Evolutionary conservation across 2,888 invertebrate genomes (phyloP), one percentile per base, ranked within the genome.

Genomic region (Thelaira solivaga): DNA sequence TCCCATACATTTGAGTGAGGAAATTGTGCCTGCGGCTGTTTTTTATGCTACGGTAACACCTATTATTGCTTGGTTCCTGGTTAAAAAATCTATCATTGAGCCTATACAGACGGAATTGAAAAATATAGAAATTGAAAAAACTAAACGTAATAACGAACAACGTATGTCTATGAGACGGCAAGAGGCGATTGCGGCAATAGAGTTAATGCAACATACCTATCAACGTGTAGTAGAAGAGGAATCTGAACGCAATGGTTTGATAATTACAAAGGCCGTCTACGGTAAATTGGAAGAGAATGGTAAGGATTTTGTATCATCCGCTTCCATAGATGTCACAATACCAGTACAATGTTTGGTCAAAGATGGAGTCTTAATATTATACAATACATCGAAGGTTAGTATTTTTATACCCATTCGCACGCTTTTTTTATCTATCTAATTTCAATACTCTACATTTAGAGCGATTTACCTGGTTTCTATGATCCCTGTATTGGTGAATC

Each of bases 41-140:
- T 96, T 98, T 88, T 98, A 98, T 87, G 98, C 97, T 10, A 96
- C 97, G 0, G 90, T 96, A 0, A 92, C 95, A n/a, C 98, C 98
- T 0, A 81, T 97, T 11, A 90, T 97, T 34, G 92, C 93, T 1
- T 96, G 95, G 92, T 90, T 95, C 62, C 89, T 96, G 1, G 90
- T 97, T 0, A 97, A 96, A 88, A 95, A 95, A 83, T 91, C 96
- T 0, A 90, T 98, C 11, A 92, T 98, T 13, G 96, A 96, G 83
- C 96, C 96, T 0, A 94, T 97, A 84, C 90, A 94, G 1, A 91
- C 92, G 65, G 94, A 95, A 80, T 93, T 94, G 80, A 93, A 94
- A 83, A 92, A 93, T 59, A 92, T 94, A 41, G 94, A 96, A 80
- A 91, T 94, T n/a, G 94, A 95, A 84, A 93, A 94, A 82, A 93